A percentile compares a stretch with the other conserved stretches of the same genome.
Evolutionary conservation across 2,113 vertebrate genomes (phyloP).

Genomic region (Columba livia): DNA sequence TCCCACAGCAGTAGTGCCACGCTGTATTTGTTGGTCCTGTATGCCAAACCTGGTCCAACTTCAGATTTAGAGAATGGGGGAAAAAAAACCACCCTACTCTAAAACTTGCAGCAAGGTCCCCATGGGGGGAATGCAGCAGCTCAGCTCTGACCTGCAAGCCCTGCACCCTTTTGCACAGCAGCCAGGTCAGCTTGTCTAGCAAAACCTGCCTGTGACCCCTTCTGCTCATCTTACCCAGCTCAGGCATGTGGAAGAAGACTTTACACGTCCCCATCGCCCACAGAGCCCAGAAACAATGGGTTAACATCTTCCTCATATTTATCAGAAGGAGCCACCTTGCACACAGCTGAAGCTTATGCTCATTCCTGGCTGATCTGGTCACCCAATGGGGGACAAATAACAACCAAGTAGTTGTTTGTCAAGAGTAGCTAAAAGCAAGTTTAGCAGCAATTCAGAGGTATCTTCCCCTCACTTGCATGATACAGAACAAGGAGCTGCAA

Average conservation of each 20-base stretch:
- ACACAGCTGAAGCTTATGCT: background rate
- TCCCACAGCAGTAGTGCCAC: background rate
- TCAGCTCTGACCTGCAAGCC: background rate
- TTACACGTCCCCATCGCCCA: background rate
- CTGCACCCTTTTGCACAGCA: background rate
- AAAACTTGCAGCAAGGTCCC: background rate
- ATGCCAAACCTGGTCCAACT: background rate
- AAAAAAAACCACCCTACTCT: background rate
- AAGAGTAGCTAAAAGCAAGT: background rate
- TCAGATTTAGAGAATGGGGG: background rate
- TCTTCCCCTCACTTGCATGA: background rate
- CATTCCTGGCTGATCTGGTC: background rate
- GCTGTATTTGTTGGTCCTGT: background rate
- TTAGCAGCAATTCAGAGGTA: background rate
- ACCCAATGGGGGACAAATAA: background rate
- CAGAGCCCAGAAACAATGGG: rapidly evolving
- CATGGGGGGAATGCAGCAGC: background rate
- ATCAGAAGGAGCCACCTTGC: background rate
- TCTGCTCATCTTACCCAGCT: background rate
- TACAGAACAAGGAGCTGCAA: background rate
- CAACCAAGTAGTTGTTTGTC: background rate
- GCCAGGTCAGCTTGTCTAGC: background rate
- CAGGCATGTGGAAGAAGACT: background rate
- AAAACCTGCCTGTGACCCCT: background rate
- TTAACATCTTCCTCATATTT: background rate